Evolutionary conservation across 2,888 invertebrate genomes (phyloP).

Genomic region (Harmothoe impar): DNA sequence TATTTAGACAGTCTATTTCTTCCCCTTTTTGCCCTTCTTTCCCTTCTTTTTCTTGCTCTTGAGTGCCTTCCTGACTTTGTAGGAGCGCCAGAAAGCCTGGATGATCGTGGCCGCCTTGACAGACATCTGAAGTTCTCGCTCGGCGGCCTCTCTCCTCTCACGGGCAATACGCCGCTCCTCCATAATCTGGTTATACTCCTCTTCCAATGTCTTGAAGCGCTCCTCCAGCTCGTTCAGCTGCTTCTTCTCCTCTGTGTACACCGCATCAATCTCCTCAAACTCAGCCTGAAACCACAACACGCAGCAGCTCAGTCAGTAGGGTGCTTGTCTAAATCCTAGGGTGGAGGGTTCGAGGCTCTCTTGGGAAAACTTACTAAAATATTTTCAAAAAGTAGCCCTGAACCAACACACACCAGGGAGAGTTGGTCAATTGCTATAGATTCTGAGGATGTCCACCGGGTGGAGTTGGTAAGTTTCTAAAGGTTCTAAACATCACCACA

Average conservation of each 20-base stretch:
- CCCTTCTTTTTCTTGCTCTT: conserved; percentile 82
- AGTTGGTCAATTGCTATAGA: too few species aligned
- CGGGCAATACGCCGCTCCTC: conserved; percentile 81
- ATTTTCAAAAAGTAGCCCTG: too few species aligned
- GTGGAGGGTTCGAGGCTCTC: too few species aligned
- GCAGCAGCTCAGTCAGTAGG: too few species aligned
- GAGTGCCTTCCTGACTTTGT: conserved; percentile 83
- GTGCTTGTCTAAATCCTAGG: too few species aligned
- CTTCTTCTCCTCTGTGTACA: conserved; percentile 83
- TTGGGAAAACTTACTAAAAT: too few species aligned
- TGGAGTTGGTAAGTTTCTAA: too few species aligned
- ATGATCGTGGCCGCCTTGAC: conserved; percentile 82
- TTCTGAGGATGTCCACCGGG: neutral
- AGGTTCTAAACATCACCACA: too few species aligned
- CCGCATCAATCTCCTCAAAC: conserved; percentile 82
- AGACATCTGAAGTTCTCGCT: conserved; percentile 80
- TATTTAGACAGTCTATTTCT: conserved; percentile 64
- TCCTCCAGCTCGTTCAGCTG: conserved; percentile 83
- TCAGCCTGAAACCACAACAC: conserved; percentile 80
- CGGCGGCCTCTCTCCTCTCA: conserved; percentile 81
- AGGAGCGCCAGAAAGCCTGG: conserved; percentile 84
- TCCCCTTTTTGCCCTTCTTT: conserved; percentile 73
- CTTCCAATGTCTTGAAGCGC: conserved; percentile 82
- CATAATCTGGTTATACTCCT: conserved; percentile 82
- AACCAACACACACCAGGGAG: too few species aligned